Percentiles rank a stretch among this genome's conserved stretches.
phyloP scores from a whole-genome alignment of 2,113 vertebrate genomes.

The Colaptes auratus region DNA sequence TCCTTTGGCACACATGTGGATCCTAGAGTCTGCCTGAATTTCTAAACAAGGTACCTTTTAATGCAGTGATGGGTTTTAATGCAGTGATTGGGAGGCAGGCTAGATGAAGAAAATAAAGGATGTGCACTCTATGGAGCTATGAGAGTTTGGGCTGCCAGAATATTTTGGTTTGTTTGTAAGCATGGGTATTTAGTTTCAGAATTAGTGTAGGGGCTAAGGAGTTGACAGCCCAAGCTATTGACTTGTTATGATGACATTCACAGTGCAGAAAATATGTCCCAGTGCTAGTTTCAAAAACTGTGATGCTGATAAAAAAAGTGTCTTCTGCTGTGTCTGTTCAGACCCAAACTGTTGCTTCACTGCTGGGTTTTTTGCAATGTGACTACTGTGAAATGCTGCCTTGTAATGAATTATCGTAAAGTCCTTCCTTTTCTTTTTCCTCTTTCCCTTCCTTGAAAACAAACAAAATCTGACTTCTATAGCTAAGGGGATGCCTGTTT shows the following conservation, averaged over 20 bases:
- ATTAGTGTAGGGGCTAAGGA: background rate
- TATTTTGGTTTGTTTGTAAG: slow-evolving; percentile 42
- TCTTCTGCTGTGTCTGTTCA: background rate
- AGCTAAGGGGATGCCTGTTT: background rate
- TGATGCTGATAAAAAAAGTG: background rate
- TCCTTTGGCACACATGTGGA: background rate
- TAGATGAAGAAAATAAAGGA: background rate
- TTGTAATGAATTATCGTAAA: background rate
- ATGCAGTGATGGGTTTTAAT: background rate
- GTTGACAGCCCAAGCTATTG: background rate
- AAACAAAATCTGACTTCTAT: background rate
- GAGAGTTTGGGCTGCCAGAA: background rate
- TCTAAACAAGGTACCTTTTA: background rate
- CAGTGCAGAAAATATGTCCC: background rate
- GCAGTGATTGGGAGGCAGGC: background rate
- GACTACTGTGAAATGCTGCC: background rate
- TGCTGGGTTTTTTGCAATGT: background rate
- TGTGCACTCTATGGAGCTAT: background rate
- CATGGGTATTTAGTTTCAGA: slow-evolving; percentile 3
- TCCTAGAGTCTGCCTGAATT: background rate
- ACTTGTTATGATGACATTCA: background rate
- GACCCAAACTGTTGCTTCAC: background rate
- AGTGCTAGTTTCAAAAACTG: background rate
- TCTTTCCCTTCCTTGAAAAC: background rate
- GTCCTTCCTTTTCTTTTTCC: background rate